Base-by-base conservation (phyloP, 37 sponge, comb jelly and placozoan genomes). In the Chondrilla cf. caribensis region DNA sequence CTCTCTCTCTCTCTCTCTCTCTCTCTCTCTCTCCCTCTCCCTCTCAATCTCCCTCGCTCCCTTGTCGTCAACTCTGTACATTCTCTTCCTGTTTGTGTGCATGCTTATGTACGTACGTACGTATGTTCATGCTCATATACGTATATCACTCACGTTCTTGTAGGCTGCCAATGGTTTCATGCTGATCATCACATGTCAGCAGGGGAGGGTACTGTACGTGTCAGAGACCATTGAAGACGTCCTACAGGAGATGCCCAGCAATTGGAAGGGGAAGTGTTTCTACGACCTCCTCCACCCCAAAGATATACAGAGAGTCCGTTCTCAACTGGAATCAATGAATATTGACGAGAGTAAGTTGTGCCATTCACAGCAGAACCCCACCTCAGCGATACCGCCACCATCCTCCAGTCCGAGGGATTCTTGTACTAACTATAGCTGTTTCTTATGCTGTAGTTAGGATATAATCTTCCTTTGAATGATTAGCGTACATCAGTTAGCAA, bases 141-240 rank as follows among this genome's bases (percentile, higher is more conserved):
- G 68, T 67, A 67, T 33, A 33, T 67, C n/a, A 14, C 9, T 47
- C 6, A 6, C 11, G 51, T 47, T 14, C 51, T 47, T 47, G 11
- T 82, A 92, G 89, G 96, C 93, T 40, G 96, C 93, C 59, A 92
- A 92, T 80, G 96, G 96, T 0, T 95, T 95, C 83, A 88, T 95
- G 91, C 9, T 95, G 28, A 92, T 95, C 40, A 86, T 95, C 14
- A 83, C 81, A 76, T 95, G 96, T 79, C 84, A 90, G 44, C 66
- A 83, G 37, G 93, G 77, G 21, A 58, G 85, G 3, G 75, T 95
- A 0, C 80, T 95, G 36, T 95, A 85, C 84, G 96, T 89, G 25
- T 92, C 93, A 5, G 93, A 95, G 75, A 88, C 93, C 1, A 83
- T 95, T 39, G 33, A 28, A 21, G 84, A 90, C 58, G 91, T 90